Evolutionary conservation across 1,140 invertebrate species (phyloP).

Genomic region (Whitmania pigra): DNA sequence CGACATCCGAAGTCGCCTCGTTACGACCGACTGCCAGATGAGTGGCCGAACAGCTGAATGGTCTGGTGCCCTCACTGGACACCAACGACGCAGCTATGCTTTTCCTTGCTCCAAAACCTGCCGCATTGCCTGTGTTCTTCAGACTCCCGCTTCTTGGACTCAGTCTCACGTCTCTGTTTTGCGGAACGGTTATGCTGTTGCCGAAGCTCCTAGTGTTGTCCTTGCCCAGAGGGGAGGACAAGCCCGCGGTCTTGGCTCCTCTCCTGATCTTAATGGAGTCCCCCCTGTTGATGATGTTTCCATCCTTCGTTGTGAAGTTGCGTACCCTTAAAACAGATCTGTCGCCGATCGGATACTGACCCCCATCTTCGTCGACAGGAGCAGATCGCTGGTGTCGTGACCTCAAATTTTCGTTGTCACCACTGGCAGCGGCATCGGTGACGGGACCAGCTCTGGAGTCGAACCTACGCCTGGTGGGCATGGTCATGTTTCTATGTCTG

Average conservation of each 20-base stretch:
- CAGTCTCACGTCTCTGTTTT: background rate
- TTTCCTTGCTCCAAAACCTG: background rate
- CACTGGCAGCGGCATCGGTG: background rate
- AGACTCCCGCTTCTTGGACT: slow-evolving; percentile 4
- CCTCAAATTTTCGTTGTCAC: background rate
- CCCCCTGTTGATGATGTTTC: slow-evolving; percentile 78
- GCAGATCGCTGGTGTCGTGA: background rate
- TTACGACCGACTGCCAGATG: background rate
- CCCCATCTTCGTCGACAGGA: background rate
- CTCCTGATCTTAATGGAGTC: slow-evolving; percentile 60
- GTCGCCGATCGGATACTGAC: background rate
- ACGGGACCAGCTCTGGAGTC: background rate
- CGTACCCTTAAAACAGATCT: slow-evolving; percentile 48
- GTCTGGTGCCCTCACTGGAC: background rate
- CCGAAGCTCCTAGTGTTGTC: too few species aligned
- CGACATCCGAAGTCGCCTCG: too few species aligned
- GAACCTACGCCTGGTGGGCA: slow-evolving; percentile 4
- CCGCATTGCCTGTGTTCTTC: background rate
- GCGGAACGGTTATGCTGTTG: background rate
- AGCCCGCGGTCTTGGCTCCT: too few species aligned
- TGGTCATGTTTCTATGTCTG: slow-evolving; percentile 11
- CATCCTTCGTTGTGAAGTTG: slow-evolving; percentile 74
- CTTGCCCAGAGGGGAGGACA: too few species aligned
- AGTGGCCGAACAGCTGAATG: background rate
- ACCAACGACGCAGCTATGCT: background rate